Percentiles rank a stretch among this genome's conserved stretches.
phyloP scores from a whole-genome alignment of 2,797 vertebrate species.

The Tapera naevia region DNA sequence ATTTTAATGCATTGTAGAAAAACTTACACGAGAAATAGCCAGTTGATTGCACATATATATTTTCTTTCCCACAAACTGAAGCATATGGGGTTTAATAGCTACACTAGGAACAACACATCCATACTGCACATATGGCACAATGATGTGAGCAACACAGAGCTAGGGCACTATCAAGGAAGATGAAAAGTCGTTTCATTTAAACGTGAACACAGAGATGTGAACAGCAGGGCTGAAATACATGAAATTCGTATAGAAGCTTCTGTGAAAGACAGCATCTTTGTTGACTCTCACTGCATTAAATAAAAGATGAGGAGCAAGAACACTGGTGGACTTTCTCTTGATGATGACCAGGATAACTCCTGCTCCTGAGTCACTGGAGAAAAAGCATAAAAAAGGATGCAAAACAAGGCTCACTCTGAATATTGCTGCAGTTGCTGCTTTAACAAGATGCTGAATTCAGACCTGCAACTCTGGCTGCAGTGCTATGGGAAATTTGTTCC shows the following conservation, averaged over 20 bases:
- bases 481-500: not conserved
- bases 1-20: not conserved
- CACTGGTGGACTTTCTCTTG: not conserved
- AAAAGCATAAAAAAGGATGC: not conserved
- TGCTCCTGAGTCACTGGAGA: not conserved
- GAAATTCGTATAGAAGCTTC: not conserved
- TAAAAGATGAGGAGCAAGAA: not conserved
- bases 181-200: conserved; percentile 36
- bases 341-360: not conserved
- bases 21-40: not conserved
- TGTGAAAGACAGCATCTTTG: not conserved
- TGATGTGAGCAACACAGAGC: conserved; percentile 51
- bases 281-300: not conserved
- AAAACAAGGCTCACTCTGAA: not conserved
- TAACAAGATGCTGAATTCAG: not conserved
- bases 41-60: not conserved
- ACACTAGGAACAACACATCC: conserved; percentile 45
- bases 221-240: not conserved
- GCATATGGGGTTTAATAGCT: conserved; percentile 47
- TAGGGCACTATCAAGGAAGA: conserved; percentile 41
- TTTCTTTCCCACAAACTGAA: conserved; percentile 35
- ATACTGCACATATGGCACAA: conserved; percentile 54
- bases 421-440: not conserved
- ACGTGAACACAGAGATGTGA: not conserved
- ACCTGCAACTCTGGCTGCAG: not conserved